Percentiles rank a stretch among this genome's conserved stretches.
These are phyloP conservation scores for Mythimna loreyi DNA, from an alignment of 2,888 invertebrate species.

Conservation along the genomic window DNA sequence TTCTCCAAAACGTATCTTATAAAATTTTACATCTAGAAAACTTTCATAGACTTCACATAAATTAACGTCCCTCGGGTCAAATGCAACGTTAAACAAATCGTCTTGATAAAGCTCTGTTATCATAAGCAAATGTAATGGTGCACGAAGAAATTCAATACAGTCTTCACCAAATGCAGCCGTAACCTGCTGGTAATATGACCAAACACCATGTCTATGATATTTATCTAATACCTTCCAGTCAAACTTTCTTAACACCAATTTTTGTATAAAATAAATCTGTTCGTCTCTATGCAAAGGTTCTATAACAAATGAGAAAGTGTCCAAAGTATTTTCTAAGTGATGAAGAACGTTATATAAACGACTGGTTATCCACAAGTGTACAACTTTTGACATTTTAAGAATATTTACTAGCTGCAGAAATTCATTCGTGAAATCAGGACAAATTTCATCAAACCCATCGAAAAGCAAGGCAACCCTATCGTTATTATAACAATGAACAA, in stretches of 20 bases:
- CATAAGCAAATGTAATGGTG: slow-evolving; percentile 58
- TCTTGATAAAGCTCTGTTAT: slow-evolving; percentile 50
- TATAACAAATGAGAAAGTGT: slow-evolving; percentile 56
- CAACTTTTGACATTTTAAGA: slow-evolving; percentile 41
- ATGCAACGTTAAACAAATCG: slow-evolving; percentile 8
- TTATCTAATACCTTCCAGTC: slow-evolving; percentile 2
- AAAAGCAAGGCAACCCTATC: slow-evolving; percentile 44
- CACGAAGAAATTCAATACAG: slow-evolving; percentile 41
- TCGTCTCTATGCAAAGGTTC: slow-evolving; percentile 22
- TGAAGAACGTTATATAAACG: slow-evolving; percentile 50
- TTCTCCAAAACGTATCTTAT: slow-evolving; percentile 58
- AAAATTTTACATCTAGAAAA: slow-evolving; percentile 55
- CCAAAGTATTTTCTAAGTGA: slow-evolving; percentile 54
- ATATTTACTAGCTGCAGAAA: slow-evolving; percentile 45
- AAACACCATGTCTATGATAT: slow-evolving; percentile 6
- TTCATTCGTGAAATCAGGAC: slow-evolving; percentile 52
- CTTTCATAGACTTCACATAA: slow-evolving; percentile 37
- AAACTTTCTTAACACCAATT: slow-evolving; percentile 30
- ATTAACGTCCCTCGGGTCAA: not conserved
- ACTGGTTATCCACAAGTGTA: slow-evolving; percentile 59
- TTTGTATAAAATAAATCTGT: slow-evolving; percentile 43
- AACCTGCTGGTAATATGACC: not conserved
- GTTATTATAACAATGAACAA: slow-evolving; percentile 53
- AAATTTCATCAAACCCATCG: slow-evolving; percentile 66
- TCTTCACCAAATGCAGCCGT: not conserved